phyloP scores from a whole-genome alignment of 2,797 vertebrate species.

The Eulemur rubriventer region DNA sequence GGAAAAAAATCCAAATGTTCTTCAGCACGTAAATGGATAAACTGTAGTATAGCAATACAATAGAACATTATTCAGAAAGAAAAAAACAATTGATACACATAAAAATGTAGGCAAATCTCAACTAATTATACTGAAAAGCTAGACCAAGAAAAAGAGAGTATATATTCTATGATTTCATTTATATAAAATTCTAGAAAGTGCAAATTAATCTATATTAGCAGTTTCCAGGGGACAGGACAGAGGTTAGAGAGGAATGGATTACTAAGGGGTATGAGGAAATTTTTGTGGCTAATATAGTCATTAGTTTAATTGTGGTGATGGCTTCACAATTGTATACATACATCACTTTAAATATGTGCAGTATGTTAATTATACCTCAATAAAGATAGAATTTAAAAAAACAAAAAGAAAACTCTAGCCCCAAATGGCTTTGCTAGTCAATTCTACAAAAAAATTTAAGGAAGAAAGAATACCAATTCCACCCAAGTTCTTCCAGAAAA shows the following conservation, averaged over 20 bases:
- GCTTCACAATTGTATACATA: background rate
- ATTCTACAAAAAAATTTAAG: background rate
- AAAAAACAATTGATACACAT: background rate
- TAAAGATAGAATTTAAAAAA: background rate
- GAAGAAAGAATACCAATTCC: background rate
- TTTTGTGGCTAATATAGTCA: background rate
- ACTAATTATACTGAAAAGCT: constrained; percentile 1
- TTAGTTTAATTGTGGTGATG: background rate
- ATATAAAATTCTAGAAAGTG: background rate
- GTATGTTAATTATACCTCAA: background rate
- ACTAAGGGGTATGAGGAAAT: background rate
- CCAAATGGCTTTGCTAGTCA: background rate
- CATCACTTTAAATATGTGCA: background rate
- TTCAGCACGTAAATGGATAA: background rate
- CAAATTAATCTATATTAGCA: background rate
- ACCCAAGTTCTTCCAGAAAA: constrained; percentile 32
- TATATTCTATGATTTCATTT: background rate
- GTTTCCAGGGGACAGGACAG: background rate
- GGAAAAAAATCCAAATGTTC: constrained; percentile 19
- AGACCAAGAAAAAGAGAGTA: background rate
- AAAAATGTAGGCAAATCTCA: constrained; percentile 17
- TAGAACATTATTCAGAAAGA: background rate
- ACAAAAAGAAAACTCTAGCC: background rate
- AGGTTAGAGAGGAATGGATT: background rate
- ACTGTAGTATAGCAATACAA: background rate